phyloP scores from a whole-genome alignment of 2,113 vertebrate genomes.

The Kryptolebias marmoratus region DNA sequence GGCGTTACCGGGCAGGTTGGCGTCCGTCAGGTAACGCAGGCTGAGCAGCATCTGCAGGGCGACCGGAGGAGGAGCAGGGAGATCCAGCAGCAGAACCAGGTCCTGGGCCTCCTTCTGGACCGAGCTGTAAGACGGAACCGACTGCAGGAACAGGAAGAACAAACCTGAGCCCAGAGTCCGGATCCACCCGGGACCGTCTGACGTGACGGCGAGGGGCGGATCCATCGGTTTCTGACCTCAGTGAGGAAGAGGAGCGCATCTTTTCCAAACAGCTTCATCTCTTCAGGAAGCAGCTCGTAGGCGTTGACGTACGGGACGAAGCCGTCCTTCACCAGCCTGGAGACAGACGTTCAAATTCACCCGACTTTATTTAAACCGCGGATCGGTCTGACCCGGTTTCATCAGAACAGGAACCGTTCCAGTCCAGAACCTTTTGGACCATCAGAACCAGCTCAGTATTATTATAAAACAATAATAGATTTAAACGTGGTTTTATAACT shows the following conservation, averaged over 20 bases:
- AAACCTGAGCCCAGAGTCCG: background rate
- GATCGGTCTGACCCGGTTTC: too few relatives aligned
- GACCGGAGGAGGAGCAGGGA: slow-evolving; percentile 89
- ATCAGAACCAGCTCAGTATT: too few relatives aligned
- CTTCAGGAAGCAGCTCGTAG: slow-evolving; percentile 70
- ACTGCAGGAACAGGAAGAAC: slow-evolving; percentile 70
- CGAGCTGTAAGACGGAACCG: slow-evolving; percentile 79
- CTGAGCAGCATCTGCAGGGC: slow-evolving; percentile 80
- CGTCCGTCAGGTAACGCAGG: slow-evolving; percentile 88
- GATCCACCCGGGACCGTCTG: too few relatives aligned
- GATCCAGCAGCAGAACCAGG: slow-evolving; percentile 80
- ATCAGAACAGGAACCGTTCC: too few relatives aligned
- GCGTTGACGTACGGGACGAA: slow-evolving; percentile 74
- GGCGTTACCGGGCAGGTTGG: slow-evolving; percentile 89
- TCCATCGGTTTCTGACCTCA: slow-evolving; percentile 54
- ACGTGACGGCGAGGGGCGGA: too few relatives aligned
- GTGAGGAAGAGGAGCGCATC: slow-evolving; percentile 70
- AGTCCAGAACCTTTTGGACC: too few relatives aligned
- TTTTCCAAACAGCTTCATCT: slow-evolving; percentile 69
- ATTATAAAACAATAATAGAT: too few relatives aligned
- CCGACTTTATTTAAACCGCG: background rate
- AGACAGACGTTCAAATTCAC: background rate
- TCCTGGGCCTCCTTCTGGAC: slow-evolving; percentile 78
- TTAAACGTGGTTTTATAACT: too few relatives aligned
- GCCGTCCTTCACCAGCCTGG: slow-evolving; percentile 74